Evolutionary conservation across 1,140 invertebrate genomes (phyloP), one percentile per base, ranked within the genome.

Genomic region (Formica selysi): DNA sequence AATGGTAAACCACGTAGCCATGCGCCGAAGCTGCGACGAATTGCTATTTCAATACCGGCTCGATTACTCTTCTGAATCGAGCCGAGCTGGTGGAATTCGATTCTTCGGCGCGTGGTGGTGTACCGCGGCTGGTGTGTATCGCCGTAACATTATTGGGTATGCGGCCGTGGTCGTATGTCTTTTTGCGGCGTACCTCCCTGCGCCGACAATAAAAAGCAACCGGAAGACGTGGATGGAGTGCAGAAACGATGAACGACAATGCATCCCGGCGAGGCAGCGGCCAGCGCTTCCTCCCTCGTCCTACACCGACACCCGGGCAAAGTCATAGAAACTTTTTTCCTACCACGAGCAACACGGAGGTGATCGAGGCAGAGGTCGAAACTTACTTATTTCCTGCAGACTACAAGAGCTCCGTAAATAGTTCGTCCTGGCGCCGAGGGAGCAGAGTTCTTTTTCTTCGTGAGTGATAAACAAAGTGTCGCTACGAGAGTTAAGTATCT

Each of bases 201-300:
- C 57, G 68, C 79, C 74, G 73, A 65, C 89, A 90, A 90, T 90
- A 90, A 90, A 90, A 90, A 89, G 79, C 79, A 61, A 78, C 81
- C 81, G 81, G 88, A 70, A 88, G 86, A 90, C 89, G 89, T 90
- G 89, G 88, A 90, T 86, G 57, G 89, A 90, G 89, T 90, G 89
- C 36, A 90, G 76, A 90, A 90, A 83, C 74, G 81, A 83, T 76
- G 88, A 87, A 87, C 88, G 88, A 87, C 88, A 90, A 90, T 90
- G 76, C 80, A 86, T 81, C 41, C 62, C 29, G 71, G 54, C 32
- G 71, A 26, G 44, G 16, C 26, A 22, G 11, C 26, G 70, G 71
- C 59, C 78, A 65, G 78, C 59, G 22, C 64, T 85, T 51, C 64
- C 62, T 70, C 32, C 32, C 26, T 80, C 70, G 48, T 26, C 71